phyloP scores from a whole-genome alignment of 2,888 invertebrate genomes.

The Sepiola atlantica region DNA sequence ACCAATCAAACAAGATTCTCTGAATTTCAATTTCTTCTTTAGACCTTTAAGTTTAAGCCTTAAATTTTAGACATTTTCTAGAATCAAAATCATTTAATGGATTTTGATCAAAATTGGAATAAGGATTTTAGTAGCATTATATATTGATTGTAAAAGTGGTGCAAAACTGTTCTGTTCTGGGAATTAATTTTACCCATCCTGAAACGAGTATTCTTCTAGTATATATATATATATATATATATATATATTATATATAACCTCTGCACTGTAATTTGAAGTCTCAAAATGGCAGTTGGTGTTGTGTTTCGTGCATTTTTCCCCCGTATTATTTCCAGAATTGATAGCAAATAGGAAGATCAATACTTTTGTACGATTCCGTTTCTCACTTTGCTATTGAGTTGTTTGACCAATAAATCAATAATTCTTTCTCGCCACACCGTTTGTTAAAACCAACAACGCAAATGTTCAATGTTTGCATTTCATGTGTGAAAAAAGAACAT shows the following conservation, averaged over 20 bases:
- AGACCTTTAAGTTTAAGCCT: too few species aligned
- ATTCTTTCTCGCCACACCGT: background rate
- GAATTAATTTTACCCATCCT: too few species aligned
- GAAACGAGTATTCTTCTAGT: background rate
- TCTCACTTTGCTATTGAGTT: background rate
- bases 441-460: background rate
- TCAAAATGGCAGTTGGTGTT: background rate
- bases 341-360: constrained; percentile 15
- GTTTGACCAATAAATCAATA: background rate
- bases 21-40: too few species aligned
- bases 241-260: background rate
- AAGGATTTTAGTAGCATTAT: too few species aligned
- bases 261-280: background rate
- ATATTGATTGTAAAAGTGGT: too few species aligned
- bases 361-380: background rate
- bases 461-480: background rate
- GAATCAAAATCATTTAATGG: too few species aligned
- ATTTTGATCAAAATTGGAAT: too few species aligned
- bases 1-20: too few species aligned
- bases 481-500: background rate
- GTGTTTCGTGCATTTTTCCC: too few species aligned
- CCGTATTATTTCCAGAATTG: background rate
- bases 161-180: too few species aligned
- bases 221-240: background rate
- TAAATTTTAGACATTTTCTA: too few species aligned